A percentile compares a stretch with the other conserved stretches of the same genome.
These are phyloP conservation scores for Drosophila paracracens DNA, from an alignment of 2,888 invertebrate species.

Conservation along the genomic window DNA sequence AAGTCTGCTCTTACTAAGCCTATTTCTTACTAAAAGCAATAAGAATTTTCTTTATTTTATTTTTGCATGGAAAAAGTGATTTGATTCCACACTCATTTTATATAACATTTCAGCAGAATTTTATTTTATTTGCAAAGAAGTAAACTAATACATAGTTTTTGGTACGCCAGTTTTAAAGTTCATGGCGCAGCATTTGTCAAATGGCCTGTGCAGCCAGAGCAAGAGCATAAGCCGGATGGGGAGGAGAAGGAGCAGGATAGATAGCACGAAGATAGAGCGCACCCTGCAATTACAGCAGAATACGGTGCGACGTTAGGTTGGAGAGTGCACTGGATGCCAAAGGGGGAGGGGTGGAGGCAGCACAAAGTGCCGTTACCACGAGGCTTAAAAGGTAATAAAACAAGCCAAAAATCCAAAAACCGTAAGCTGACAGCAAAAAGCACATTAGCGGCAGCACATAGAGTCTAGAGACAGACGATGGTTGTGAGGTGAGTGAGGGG, in stretches of 20 bases:
- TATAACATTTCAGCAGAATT: slow-evolving; percentile 43
- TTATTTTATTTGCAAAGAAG: slow-evolving; percentile 29
- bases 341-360: not conserved
- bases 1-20: not conserved
- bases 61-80: not conserved
- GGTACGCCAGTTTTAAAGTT: slow-evolving; percentile 41
- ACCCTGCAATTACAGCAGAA: slow-evolving; percentile 60
- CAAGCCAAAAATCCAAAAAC: slow-evolving; percentile 75
- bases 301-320: slow-evolving; percentile 8
- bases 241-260: not conserved
- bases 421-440: slow-evolving; percentile 80
- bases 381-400: slow-evolving; percentile 82
- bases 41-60: not conserved
- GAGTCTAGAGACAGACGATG: not conserved
- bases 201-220: slow-evolving; percentile 32
- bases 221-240: not conserved
- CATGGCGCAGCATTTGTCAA: slow-evolving; percentile 56
- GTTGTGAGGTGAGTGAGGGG: not conserved
- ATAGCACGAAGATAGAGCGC: slow-evolving; percentile 12
- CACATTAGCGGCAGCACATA: slow-evolving; percentile 63
- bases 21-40: not conserved
- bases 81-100: slow-evolving; percentile 31
- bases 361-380: slow-evolving; percentile 61
- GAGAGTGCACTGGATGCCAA: not conserved
- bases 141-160: slow-evolving; percentile 30